Evolutionary conservation across 1,140 invertebrate genomes (phyloP).

Genomic region (Octopus bimaculoides): DNA sequence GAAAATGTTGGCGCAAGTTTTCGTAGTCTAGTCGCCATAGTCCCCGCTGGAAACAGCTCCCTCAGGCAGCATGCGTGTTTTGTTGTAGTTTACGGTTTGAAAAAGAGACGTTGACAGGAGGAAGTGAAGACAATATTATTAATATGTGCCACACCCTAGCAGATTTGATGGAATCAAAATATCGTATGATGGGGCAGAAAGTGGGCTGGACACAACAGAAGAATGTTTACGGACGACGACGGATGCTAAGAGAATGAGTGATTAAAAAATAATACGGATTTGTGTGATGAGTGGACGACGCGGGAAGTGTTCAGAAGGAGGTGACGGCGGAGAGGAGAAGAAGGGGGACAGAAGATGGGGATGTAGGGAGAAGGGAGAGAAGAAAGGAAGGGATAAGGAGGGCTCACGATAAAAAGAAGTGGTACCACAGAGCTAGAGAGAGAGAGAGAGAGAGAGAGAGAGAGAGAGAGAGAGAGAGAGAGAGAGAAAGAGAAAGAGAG

Average conservation of each 20-base stretch:
- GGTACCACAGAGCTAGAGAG: neutral
- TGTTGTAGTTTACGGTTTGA: no score
- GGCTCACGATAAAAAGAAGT: neutral
- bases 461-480: slow-evolving; percentile 19
- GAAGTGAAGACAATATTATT: neutral
- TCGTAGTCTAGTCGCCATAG: no score
- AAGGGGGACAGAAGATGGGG: neutral
- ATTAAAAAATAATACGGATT: neutral
- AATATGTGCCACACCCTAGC: neutral
- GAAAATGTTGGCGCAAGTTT: no score
- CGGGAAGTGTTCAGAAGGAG: neutral
- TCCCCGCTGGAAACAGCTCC: no score
- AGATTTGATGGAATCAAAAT: neutral
- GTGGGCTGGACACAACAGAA: neutral
- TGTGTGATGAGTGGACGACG: neutral
- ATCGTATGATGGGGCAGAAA: neutral
- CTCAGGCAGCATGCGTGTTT: no score
- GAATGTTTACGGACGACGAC: neutral
- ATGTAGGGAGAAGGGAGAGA: neutral
- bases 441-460: slow-evolving; percentile 8
- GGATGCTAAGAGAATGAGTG: neutral
- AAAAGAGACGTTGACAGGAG: neutral
- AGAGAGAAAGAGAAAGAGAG: slow-evolving; percentile 9
- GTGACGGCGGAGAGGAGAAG: neutral
- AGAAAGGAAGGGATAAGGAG: neutral